Evolutionary conservation across 1,140 invertebrate species (phyloP).

Genomic region (Drosophila kurseongensis): DNA sequence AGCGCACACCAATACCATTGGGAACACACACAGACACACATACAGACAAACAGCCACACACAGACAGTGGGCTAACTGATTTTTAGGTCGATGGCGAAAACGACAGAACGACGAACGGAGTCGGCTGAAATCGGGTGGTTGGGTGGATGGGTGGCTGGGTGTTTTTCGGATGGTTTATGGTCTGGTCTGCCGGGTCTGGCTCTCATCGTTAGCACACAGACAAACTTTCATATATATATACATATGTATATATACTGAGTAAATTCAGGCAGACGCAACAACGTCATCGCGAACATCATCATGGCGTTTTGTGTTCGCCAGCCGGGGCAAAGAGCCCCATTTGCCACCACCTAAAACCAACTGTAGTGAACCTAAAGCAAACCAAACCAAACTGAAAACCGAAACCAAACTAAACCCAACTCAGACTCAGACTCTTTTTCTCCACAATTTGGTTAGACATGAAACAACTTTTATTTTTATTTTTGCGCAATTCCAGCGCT

Average conservation of each 20-base stretch:
- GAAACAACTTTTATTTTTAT: slow-evolving; percentile 54
- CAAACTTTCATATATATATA: slow-evolving; percentile 21
- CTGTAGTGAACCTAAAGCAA: slow-evolving; percentile 31
- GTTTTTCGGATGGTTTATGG: slow-evolving; percentile 36
- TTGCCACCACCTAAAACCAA: slow-evolving; percentile 11
- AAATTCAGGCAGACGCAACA: slow-evolving; percentile 47
- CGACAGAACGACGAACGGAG: slow-evolving; percentile 61
- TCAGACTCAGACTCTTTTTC: slow-evolving; percentile 29
- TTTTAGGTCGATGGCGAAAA: slow-evolving; percentile 78
- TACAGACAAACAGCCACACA: slow-evolving; percentile 21
- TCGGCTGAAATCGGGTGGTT: slow-evolving; percentile 43
- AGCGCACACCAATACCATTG: slow-evolving; percentile 1
- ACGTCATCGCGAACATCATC: slow-evolving; percentile 44
- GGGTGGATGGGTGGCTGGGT: slow-evolving; percentile 4
- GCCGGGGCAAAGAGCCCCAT: slow-evolving; percentile 16
- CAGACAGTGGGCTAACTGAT: slow-evolving; percentile 71
- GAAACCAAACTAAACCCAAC: slow-evolving; percentile 52
- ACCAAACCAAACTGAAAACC: slow-evolving; percentile 50
- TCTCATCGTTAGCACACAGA: slow-evolving; percentile 44
- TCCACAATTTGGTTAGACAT: slow-evolving; percentile 59
- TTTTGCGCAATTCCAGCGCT: slow-evolving; percentile 52
- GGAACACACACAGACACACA: slow-evolving; percentile 14
- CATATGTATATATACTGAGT: slow-evolving; percentile 20
- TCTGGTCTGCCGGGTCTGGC: slow-evolving; percentile 55
- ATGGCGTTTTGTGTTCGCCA: slow-evolving; percentile 37